Conservation (phyloP, 2,113 vertebrate genomes). For the Campylomormyrus numenius region DNA sequence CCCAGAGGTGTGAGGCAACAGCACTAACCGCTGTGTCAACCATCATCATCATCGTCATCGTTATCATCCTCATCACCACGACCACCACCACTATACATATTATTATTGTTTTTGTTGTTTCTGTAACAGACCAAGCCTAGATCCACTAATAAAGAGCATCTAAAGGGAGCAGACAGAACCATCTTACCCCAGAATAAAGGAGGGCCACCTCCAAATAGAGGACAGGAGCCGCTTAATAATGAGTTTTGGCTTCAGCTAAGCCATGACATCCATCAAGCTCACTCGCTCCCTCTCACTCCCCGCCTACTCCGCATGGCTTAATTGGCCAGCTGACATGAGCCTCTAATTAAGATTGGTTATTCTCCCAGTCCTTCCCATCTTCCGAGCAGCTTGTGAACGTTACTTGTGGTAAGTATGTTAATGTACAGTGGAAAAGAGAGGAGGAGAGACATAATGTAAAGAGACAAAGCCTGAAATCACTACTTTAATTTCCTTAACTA, state of each 20-base stretch:
- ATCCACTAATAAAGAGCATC: background rate
- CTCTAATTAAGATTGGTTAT: slow-evolving; percentile 19
- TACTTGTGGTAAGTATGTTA: background rate
- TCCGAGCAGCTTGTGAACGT: slow-evolving; percentile 15
- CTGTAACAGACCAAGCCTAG: background rate
- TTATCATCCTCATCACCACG: background rate
- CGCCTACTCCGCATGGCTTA: background rate
- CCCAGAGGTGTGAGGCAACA: background rate
- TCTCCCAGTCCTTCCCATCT: background rate
- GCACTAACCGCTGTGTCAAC: background rate
- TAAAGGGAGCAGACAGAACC: background rate
- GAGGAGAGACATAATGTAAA: background rate
- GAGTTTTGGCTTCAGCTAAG: background rate
- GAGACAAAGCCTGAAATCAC: background rate
- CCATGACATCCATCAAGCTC: slow-evolving; percentile 10
- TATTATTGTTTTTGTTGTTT: background rate
- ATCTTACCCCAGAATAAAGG: background rate
- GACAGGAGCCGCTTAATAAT: background rate
- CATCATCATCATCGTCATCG: background rate
- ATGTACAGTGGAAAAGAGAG: background rate
- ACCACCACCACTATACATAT: background rate
- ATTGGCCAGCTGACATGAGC: background rate
- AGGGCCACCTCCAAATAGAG: background rate
- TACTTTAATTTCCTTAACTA: background rate
- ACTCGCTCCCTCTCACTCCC: background rate